Conservation (phyloP, 1,140 invertebrate genomes). For the Drosophila sechellia region DNA sequence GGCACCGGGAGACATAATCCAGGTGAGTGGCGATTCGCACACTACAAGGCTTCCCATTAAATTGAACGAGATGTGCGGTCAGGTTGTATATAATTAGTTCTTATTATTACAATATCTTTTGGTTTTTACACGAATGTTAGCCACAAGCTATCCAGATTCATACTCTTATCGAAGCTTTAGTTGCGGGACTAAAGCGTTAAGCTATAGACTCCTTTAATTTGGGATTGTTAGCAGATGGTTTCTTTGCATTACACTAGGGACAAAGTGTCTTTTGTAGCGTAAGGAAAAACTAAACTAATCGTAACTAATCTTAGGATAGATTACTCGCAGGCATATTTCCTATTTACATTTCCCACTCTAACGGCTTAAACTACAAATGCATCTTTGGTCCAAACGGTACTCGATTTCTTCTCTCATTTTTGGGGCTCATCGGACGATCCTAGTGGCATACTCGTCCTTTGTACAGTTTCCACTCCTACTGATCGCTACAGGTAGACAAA, state of each 20-base stretch:
- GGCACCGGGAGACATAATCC: conserved; percentile 1
- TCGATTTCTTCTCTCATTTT: conserved; percentile 34
- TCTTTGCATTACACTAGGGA: conserved; percentile 28
- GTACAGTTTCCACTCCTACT: conserved; percentile 5
- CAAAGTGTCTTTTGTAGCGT: conserved; percentile 4
- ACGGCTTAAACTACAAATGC: conserved; percentile 70
- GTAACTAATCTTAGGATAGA: conserved; percentile 1
- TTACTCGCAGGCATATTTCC: neutral
- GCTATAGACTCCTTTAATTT: conserved; percentile 72
- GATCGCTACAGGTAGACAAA: conserved; percentile 72
- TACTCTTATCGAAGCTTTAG: conserved; percentile 59
- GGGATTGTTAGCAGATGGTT: conserved; percentile 53
- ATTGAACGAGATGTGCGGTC: neutral
- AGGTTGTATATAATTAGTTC: conserved; percentile 18
- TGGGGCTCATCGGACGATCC: conserved; percentile 2
- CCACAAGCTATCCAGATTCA: conserved; percentile 25
- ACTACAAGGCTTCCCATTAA: neutral
- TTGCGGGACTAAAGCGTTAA: conserved; percentile 57
- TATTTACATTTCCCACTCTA: conserved; percentile 46
- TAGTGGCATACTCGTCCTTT: conserved; percentile 1
- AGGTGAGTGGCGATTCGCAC: neutral
- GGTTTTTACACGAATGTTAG: conserved; percentile 57
- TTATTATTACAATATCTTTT: conserved; percentile 74
- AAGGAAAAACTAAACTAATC: conserved; percentile 3
- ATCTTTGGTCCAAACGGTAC: conserved; percentile 74